phyloP scores from a whole-genome alignment of 2,888 invertebrate genomes.

The Spialia ferax region DNA sequence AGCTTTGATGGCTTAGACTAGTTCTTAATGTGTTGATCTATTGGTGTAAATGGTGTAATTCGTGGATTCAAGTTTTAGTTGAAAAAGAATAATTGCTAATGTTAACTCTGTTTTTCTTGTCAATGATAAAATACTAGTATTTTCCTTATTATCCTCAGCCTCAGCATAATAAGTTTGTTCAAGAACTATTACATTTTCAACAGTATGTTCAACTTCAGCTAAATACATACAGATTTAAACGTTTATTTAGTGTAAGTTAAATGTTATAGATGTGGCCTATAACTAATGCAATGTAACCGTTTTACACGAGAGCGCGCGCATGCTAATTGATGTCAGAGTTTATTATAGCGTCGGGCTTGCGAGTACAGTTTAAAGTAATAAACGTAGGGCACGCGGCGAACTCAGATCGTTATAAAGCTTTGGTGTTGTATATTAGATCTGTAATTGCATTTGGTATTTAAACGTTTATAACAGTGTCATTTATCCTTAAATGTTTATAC shows the following conservation, averaged over 20 bases:
- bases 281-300: slow-evolving; percentile 48
- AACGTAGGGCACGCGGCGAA: slow-evolving; percentile 51
- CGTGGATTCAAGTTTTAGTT: not conserved
- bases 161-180: not conserved
- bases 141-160: not conserved
- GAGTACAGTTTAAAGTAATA: slow-evolving; percentile 54
- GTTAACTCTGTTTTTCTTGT: not conserved
- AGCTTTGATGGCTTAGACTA: not conserved
- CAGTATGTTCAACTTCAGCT: not conserved
- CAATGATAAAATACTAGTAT: not conserved
- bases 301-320: slow-evolving; percentile 54
- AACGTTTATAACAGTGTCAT: slow-evolving; percentile 19
- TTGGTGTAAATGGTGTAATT: not conserved
- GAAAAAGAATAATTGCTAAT: not conserved
- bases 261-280: slow-evolving; percentile 28
- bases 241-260: slow-evolving; percentile 19
- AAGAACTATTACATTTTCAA: not conserved
- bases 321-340: slow-evolving; percentile 70
- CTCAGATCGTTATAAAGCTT: slow-evolving; percentile 58
- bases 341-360: slow-evolving; percentile 61
- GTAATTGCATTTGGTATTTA: slow-evolving; percentile 29
- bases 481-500: slow-evolving; percentile 34
- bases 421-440: slow-evolving; percentile 53
- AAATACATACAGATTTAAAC: not conserved
- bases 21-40: not conserved